Evolutionary conservation across 2,888 invertebrate genomes (phyloP), one percentile per base, ranked within the genome.

Genomic region (Cephus sareptanus): DNA sequence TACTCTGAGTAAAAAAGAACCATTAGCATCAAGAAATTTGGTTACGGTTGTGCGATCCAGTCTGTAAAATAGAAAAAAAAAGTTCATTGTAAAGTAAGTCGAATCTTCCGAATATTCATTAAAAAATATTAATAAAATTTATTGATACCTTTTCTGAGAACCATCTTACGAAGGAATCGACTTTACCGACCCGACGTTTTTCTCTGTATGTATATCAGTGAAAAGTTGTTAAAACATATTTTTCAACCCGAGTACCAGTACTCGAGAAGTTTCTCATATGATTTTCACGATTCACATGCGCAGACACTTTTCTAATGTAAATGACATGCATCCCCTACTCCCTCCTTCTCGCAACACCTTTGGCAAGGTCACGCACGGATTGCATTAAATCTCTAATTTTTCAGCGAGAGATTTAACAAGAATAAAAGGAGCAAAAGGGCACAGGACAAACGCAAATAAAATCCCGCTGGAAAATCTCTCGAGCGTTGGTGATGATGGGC

Each of bases 351-450:
- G 13, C 37, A 4, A 37, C 37, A 40, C 15, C 56, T 56, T 56
- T 56, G 23, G 23, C 6, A 56, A 56, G 23, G 9, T 0, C 23
- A 56, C 56, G 23, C 23, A 9, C 23, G 56, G 9, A 23, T 23
- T 23, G 23, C 23, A 56, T 56, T 56, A 56, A 23, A 9, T 56
- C 23, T 56, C 56, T 56, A 56, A 56, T 56, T 56, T 23, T 9
- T 56, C 23, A 56, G 56, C 56, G 23, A 9, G 56, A 23, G 23
- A 23, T 23, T 74, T 74, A 30, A 73, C 75, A 69, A 75, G 74
- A 11, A 74, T 15, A 73, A 31, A 56, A 56, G 33, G 34, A 73
- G 13, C 70, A 76, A 79, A 78, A 69, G 73, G 71, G 75, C 77
- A 77, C 75, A 74, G 68, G 77, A 31, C 33, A 15, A 56, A 34